These are phyloP conservation scores for Mixornis gularis DNA, from an alignment of 2,113 vertebrate genomes.

Conservation along the genomic window DNA sequence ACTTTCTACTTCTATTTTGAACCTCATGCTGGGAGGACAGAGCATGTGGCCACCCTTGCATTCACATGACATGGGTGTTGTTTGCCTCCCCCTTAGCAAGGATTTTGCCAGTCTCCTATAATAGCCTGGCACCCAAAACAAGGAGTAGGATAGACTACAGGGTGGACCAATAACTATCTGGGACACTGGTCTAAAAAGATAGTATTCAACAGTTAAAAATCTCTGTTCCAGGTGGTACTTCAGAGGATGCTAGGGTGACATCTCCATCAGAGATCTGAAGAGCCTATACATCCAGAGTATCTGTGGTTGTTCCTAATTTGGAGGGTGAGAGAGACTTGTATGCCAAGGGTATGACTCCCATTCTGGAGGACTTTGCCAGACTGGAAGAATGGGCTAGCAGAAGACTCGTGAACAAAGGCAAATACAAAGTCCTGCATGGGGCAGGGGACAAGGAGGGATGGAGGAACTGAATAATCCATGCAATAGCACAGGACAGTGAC, in stretches of 20 bases:
- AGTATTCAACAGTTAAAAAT: not conserved
- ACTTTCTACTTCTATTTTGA: not conserved
- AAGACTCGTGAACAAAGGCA: not conserved
- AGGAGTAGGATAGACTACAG: not conserved
- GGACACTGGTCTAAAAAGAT: not conserved
- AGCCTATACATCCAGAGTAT: not conserved
- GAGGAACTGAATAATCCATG: not conserved
- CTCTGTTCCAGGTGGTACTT: not conserved
- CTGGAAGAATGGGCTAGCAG: not conserved
- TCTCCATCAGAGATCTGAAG: not conserved
- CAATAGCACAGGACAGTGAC: not conserved
- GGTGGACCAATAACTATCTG: not conserved
- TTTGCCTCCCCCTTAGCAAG: not conserved
- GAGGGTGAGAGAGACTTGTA: not conserved
- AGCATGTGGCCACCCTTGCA: not conserved
- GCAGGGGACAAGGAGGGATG: rapidly evolving
- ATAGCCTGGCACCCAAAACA: not conserved
- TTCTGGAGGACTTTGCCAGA: not conserved
- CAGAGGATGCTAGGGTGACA: not conserved
- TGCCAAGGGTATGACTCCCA: not conserved
- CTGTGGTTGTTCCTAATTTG: not conserved
- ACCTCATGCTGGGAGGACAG: not conserved
- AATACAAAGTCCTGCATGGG: not conserved
- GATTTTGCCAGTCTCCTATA: not conserved
- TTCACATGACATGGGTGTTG: not conserved